Percentiles rank a stretch among this genome's conserved stretches.
These are phyloP conservation scores for Drosophila varians DNA, from an alignment of 1,140 invertebrate species.

Conservation along the genomic window DNA sequence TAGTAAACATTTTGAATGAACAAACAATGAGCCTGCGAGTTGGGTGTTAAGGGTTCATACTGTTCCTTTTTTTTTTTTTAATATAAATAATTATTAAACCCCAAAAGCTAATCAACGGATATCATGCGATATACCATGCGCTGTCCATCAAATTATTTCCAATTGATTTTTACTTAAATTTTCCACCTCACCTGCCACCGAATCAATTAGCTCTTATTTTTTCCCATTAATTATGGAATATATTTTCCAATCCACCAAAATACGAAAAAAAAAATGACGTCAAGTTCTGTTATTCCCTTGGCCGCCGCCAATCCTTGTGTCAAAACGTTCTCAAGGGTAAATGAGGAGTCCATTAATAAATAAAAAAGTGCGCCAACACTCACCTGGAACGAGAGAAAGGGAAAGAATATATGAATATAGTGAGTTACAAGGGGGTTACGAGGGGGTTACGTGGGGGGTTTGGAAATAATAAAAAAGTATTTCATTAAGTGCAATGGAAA, in stretches of 20 bases:
- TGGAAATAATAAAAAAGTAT: constrained; percentile 17
- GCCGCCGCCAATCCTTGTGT: constrained; percentile 40
- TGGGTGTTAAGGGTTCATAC: too few relatives aligned
- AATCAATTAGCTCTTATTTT: constrained; percentile 7
- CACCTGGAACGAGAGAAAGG: constrained; percentile 61
- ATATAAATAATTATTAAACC: background rate
- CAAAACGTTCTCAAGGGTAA: constrained; percentile 46
- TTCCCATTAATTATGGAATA: background rate
- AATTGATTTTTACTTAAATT: constrained; percentile 32
- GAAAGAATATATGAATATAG: constrained; percentile 12
- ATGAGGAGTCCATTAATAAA: constrained; percentile 78
- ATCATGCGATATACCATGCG: constrained; percentile 11
- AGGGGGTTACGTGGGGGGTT: too few relatives aligned
- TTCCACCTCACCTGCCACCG: constrained; percentile 2
- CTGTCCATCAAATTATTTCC: constrained; percentile 28
- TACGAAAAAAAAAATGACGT: constrained; percentile 55
- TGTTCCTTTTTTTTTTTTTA: background rate
- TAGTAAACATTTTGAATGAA: constrained; percentile 13
- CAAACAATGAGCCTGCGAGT: background rate
- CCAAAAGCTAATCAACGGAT: constrained; percentile 7
- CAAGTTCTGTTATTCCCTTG: constrained; percentile 34
- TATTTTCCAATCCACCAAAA: too few relatives aligned
- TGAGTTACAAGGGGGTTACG: constrained; percentile 46
- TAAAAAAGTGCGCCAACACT: constrained; percentile 61
- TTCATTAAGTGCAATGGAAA: constrained; percentile 71